Percentiles rank a stretch among this genome's conserved stretches.
Evolutionary conservation across 2,113 vertebrate genomes (phyloP).

Genomic region (Phyllostomus hastatus): DNA sequence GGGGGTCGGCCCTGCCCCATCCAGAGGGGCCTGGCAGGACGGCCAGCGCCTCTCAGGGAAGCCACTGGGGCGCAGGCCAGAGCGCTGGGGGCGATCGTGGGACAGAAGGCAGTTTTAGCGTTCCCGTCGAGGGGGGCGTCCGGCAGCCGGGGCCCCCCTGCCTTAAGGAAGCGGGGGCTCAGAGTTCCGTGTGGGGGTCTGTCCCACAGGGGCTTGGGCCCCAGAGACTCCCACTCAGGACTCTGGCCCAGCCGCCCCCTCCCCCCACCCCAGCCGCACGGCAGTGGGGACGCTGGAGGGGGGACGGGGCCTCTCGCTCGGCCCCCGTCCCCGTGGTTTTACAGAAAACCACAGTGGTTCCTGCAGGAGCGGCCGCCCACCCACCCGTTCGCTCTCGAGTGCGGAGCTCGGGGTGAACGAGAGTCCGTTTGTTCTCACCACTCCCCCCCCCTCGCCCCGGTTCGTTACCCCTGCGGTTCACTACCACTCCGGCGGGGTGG

Average conservation of each 20-base stretch:
- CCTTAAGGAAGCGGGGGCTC: background rate
- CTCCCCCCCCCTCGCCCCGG: no score
- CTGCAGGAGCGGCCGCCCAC: rapidly evolving
- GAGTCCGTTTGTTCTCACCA: rapidly evolving
- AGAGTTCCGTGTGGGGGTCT: background rate
- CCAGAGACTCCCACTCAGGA: background rate
- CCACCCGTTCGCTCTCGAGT: background rate
- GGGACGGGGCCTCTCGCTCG: rapidly evolving
- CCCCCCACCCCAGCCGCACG: background rate
- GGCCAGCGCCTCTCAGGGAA: rapidly evolving
- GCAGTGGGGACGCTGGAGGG: rapidly evolving
- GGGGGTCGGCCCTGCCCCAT: rapidly evolving
- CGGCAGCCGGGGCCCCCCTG: background rate
- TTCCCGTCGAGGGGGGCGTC: background rate
- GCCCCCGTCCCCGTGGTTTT: rapidly evolving
- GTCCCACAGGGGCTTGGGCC: background rate
- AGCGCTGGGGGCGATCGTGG: rapidly evolving
- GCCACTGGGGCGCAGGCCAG: background rate
- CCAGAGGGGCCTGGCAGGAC: background rate
- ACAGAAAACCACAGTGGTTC: rapidly evolving
- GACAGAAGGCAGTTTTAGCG: background rate
- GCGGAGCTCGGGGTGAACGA: background rate
- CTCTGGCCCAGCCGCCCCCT: background rate
- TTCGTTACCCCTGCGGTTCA: no score
- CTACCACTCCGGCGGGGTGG: background rate